A percentile compares a stretch with the other conserved stretches of the same genome.
These are phyloP conservation scores for Tokudaia tokunoshimensis DNA, from an alignment of 2,797 vertebrate genomes.

Conservation along the genomic window DNA sequence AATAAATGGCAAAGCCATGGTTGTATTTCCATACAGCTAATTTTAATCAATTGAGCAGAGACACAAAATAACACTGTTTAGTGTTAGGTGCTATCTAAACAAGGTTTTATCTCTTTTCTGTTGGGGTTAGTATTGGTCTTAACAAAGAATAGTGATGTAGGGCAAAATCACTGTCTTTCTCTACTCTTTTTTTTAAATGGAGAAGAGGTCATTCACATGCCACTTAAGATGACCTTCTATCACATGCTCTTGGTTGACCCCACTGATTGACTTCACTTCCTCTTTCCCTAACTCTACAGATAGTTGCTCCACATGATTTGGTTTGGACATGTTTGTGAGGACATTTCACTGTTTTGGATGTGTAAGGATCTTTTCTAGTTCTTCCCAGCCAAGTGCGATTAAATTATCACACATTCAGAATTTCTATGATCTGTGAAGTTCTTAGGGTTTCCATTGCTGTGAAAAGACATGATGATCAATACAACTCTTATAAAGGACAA, in stretches of 20 bases:
- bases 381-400: neutral
- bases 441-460: neutral
- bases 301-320: neutral
- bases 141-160: conserved; percentile 15
- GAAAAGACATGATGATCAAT: neutral
- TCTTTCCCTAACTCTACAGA: neutral
- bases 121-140: neutral
- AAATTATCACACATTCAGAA: neutral
- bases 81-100: neutral
- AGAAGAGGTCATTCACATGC: neutral
- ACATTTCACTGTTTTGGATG: neutral
- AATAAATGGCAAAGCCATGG: neutral
- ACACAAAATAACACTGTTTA: neutral
- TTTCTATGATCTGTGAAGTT: neutral
- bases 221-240: neutral
- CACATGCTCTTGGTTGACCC: neutral
- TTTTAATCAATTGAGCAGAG: neutral
- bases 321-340: neutral
- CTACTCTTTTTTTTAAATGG: neutral
- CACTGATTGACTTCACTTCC: neutral
- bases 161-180: neutral
- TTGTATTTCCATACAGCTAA: neutral
- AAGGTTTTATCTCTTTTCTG: neutral
- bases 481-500: neutral
- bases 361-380: neutral